Evolutionary conservation across 2,113 vertebrate genomes (phyloP).

Genomic region (Pseudorasbora parva): DNA sequence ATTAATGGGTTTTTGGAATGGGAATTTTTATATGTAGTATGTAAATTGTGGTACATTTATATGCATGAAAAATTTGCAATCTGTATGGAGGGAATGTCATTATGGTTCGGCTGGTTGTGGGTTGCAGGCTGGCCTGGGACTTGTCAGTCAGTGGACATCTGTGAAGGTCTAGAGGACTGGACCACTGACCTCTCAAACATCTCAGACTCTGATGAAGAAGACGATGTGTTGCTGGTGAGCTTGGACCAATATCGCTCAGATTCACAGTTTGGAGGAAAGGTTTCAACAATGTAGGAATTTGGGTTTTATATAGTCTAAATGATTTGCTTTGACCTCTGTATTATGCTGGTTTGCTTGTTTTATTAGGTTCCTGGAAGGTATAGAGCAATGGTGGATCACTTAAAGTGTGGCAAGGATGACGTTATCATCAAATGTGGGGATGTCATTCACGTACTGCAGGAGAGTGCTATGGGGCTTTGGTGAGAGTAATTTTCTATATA

Average conservation of each 20-base stretch:
- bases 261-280: not conserved
- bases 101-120: slow-evolving; percentile 13
- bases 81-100: not conserved
- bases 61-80: not conserved
- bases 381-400: slow-evolving; percentile 82
- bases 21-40: not conserved
- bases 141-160: slow-evolving; percentile 82
- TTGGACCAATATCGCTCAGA: not conserved
- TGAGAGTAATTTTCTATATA: slow-evolving; percentile 69
- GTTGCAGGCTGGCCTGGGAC: slow-evolving; percentile 82
- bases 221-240: slow-evolving; percentile 83
- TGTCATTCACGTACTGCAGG: slow-evolving; percentile 83
- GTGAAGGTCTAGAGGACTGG: slow-evolving; percentile 86
- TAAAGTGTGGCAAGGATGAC: slow-evolving; percentile 82
- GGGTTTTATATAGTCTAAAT: not conserved
- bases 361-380: slow-evolving; percentile 85
- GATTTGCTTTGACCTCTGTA: not conserved
- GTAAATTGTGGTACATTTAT: slow-evolving; percentile 9
- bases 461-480: slow-evolving; percentile 83
- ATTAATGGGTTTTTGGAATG: slow-evolving; percentile 12
- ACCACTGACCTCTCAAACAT: slow-evolving; percentile 82
- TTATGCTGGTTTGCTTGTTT: not conserved
- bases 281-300: not conserved
- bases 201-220: slow-evolving; percentile 85
- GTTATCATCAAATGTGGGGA: slow-evolving; percentile 86